Conservation (phyloP, 2,888 invertebrate species). For the Agrilus biguttatus region DNA sequence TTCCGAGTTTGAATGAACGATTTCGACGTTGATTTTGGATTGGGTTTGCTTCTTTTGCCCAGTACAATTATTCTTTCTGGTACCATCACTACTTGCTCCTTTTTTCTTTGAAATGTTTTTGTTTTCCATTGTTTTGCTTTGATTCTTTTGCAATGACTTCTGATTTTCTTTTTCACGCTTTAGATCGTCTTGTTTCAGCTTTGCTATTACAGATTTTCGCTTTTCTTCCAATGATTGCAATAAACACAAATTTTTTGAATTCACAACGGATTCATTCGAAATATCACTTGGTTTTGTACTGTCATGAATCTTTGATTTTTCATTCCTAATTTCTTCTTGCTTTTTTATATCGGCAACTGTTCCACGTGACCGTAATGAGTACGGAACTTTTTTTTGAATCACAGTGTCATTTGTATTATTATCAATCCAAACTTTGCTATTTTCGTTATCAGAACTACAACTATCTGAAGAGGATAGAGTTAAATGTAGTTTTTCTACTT, state of each 20-base stretch:
- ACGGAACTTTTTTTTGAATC: conserved; percentile 2
- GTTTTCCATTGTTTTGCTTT: conserved; percentile 2
- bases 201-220: conserved; percentile 17
- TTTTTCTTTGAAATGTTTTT: background rate
- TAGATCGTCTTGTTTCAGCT: conserved; percentile 11
- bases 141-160: background rate
- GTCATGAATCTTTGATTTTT: background rate
- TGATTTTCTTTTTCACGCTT: background rate
- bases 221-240: conserved; percentile 20
- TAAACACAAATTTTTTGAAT: conserved; percentile 3
- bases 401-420: conserved; percentile 3
- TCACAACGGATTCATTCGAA: conserved; percentile 1
- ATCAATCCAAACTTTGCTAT: conserved; percentile 1
- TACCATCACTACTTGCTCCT: background rate
- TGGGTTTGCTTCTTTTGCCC: conserved; percentile 3
- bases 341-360: background rate
- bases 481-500: background rate
- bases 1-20: conserved; percentile 14
- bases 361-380: conserved; percentile 9
- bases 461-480: conserved; percentile 4
- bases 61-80: background rate
- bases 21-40: conserved; percentile 6
- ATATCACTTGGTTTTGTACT: background rate
- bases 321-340: background rate
- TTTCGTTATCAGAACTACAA: conserved; percentile 3